These are phyloP conservation scores for Stratiomys singularior DNA, from an alignment of 2,888 invertebrate genomes.

Conservation along the genomic window DNA sequence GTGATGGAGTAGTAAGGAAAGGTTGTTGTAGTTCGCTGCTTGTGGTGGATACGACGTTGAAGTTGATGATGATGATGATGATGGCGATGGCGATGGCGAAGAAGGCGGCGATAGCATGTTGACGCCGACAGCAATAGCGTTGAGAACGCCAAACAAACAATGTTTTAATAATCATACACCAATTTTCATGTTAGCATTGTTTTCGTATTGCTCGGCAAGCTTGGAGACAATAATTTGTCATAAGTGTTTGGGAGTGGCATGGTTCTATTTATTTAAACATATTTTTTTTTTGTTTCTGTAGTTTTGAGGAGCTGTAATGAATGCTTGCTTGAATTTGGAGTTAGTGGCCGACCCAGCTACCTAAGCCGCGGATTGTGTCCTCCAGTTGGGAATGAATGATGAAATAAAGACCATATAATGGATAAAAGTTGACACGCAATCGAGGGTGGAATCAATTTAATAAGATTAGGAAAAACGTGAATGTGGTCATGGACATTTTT, in stretches of 20 bases:
- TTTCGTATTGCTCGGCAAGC: constrained; percentile 3
- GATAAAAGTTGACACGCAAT: constrained; percentile 23
- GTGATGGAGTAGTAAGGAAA: background rate
- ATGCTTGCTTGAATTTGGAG: background rate
- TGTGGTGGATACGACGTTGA: too few species aligned
- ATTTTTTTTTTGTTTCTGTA: background rate
- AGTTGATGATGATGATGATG: too few species aligned
- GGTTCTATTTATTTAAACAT: background rate
- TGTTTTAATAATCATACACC: constrained; percentile 17
- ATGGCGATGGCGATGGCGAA: background rate
- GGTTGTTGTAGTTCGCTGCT: too few species aligned
- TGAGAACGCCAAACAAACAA: constrained; percentile 20
- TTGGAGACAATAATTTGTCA: constrained; percentile 32
- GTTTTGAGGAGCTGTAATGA: background rate
- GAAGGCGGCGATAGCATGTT: background rate
- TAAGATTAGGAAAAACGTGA: background rate
- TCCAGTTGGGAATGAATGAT: background rate
- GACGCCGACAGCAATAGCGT: background rate
- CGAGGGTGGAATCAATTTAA: constrained; percentile 35
- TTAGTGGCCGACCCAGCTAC: background rate
- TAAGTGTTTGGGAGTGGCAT: constrained; percentile 37
- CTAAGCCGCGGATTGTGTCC: background rate
- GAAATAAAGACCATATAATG: constrained; percentile 8
- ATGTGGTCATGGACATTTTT: too few species aligned
- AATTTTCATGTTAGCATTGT: constrained; percentile 30